These are phyloP conservation scores for Boulengeromyrus knoepffleri DNA, from an alignment of 2,113 vertebrate species.

Conservation along the genomic window DNA sequence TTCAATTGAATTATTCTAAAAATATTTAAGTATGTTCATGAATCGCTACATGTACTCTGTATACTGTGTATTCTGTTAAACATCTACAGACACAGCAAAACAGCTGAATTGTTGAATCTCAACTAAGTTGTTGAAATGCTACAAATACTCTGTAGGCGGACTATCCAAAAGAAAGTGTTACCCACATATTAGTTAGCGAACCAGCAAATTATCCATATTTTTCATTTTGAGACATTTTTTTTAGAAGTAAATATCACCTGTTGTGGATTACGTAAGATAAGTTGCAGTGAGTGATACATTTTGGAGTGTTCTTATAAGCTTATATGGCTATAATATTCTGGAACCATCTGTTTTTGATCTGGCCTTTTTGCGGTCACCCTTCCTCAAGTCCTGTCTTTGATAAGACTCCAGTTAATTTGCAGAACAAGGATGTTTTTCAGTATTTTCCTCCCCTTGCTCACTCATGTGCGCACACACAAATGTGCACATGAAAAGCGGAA, in stretches of 20 bases:
- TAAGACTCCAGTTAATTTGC: background rate
- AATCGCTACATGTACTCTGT: background rate
- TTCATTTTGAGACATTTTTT: background rate
- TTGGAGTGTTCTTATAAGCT: background rate
- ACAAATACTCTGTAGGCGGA: background rate
- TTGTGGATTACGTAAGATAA: background rate
- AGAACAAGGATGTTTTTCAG: background rate
- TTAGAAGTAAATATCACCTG: background rate
- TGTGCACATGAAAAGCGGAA: background rate
- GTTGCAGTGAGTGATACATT: background rate
- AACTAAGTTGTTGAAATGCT: background rate
- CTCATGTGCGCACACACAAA: background rate
- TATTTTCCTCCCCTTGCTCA: background rate
- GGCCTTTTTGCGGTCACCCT: background rate
- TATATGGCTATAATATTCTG: background rate
- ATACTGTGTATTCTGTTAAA: background rate
- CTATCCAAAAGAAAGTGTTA: background rate
- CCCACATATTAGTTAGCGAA: background rate
- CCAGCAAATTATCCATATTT: background rate
- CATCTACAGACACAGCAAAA: background rate
- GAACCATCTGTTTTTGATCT: background rate
- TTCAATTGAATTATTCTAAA: background rate
- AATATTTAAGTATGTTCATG: background rate
- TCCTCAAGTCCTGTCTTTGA: background rate
- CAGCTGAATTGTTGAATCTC: background rate